phyloP scores from a whole-genome alignment of 2,797 vertebrate genomes.

The Sitta carolinensis region DNA sequence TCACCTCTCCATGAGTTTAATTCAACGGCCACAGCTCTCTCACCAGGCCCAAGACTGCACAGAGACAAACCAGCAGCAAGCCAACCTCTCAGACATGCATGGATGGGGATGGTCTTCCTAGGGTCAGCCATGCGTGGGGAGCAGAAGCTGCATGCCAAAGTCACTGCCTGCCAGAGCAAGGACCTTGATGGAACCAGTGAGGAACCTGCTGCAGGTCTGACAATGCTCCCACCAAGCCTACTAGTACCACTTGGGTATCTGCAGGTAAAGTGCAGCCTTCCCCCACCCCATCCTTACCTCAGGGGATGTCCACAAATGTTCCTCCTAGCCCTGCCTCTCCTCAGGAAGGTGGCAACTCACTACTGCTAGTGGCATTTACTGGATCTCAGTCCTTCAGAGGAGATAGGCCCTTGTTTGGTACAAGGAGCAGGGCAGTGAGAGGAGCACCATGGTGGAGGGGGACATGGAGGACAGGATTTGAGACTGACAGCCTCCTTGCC shows the following conservation, averaged over 20 bases:
- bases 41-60: slow-evolving; percentile 27
- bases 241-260: background rate
- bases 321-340: background rate
- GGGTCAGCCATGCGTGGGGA: slow-evolving; percentile 55
- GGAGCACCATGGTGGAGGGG: background rate
- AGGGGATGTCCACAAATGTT: background rate
- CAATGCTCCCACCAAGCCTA: slow-evolving; percentile 47
- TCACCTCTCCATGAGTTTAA: background rate
- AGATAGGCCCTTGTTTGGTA: background rate
- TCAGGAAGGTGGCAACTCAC: background rate
- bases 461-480: background rate
- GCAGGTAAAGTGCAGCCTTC: background rate
- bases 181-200: slow-evolving; percentile 29
- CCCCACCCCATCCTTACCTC: slow-evolving; percentile 42
- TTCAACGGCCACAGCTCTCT: background rate
- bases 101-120: slow-evolving; percentile 51
- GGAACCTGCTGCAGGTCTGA: slow-evolving; percentile 52
- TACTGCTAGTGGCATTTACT: background rate
- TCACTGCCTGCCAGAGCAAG: slow-evolving; percentile 49
- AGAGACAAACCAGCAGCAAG: slow-evolving; percentile 63
- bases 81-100: slow-evolving; percentile 60
- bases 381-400: background rate
- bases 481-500: background rate
- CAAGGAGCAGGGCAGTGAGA: background rate
- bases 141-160: slow-evolving; percentile 62